phyloP scores from a whole-genome alignment of 2,888 invertebrate genomes.

The Cancer borealis region DNA sequence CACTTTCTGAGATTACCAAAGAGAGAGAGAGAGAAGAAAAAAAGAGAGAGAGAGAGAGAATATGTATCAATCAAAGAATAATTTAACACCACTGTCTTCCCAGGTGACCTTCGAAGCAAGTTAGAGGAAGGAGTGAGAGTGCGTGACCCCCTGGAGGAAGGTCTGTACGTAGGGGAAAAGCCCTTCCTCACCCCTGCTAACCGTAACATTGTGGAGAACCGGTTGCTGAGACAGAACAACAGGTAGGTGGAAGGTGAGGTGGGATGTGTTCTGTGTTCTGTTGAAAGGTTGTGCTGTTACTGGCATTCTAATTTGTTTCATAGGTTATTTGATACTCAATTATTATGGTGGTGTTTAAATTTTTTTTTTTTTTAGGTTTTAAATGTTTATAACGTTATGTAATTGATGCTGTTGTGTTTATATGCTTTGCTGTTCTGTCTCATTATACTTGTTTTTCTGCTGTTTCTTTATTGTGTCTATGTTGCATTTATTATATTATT shows the following conservation, averaged over 20 bases:
- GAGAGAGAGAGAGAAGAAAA: not conserved
- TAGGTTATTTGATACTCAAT: not conserved
- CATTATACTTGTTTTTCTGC: too few relatives aligned
- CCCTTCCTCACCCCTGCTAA: constrained; percentile 64
- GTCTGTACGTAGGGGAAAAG: constrained; percentile 66
- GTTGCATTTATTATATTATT: too few relatives aligned
- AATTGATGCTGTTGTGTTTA: not conserved
- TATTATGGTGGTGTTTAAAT: not conserved
- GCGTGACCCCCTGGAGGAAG: constrained; percentile 65
- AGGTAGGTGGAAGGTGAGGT: not conserved
- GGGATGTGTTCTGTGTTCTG: not conserved
- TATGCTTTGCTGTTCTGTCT: not conserved
- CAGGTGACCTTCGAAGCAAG: constrained; percentile 59
- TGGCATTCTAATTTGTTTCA: not conserved
- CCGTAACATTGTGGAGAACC: constrained; percentile 65
- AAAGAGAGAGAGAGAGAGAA: not conserved
- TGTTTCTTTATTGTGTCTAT: too few relatives aligned
- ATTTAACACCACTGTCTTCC: not conserved
- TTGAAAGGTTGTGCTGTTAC: not conserved
- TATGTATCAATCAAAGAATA: not conserved
- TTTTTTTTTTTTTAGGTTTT: too few relatives aligned
- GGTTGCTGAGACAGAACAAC: constrained; percentile 58
- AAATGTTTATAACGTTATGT: not conserved
- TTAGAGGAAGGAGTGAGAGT: constrained; percentile 44
- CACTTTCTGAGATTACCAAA: not conserved